Percentiles rank a stretch among this genome's conserved stretches.
These are phyloP conservation scores for Lepidochrysops patricia DNA, from an alignment of 2,888 invertebrate species.

Conservation along the genomic window DNA sequence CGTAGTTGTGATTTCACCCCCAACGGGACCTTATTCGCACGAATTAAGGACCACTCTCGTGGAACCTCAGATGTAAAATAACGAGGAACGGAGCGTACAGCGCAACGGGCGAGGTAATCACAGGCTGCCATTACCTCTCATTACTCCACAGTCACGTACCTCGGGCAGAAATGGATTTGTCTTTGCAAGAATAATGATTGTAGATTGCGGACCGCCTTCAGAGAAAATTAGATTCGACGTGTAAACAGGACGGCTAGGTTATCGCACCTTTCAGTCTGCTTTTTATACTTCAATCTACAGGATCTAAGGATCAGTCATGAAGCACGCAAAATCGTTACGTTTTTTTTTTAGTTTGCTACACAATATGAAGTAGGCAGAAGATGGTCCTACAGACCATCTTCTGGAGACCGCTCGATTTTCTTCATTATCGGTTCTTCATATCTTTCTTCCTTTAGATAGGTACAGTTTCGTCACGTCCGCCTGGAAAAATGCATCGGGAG, in stretches of 20 bases:
- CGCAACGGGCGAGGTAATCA: slow-evolving; percentile 52
- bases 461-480: too few species aligned
- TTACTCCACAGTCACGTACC: slow-evolving; percentile 69
- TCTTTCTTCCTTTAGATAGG: too few species aligned
- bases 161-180: slow-evolving; percentile 70
- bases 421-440: too few species aligned
- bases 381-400: too few species aligned
- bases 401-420: too few species aligned
- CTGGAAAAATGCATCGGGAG: too few species aligned
- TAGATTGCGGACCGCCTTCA: slow-evolving; percentile 67
- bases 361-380: too few species aligned
- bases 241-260: slow-evolving; percentile 49
- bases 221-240: slow-evolving; percentile 67
- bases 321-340: background rate
- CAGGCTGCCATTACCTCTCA: slow-evolving; percentile 62
- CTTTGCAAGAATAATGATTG: slow-evolving; percentile 72
- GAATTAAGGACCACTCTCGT: too few species aligned
- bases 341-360: background rate
- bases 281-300: background rate
- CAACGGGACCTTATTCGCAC: too few species aligned
- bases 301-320: background rate
- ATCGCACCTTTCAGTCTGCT: slow-evolving; percentile 9
- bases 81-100: too few species aligned
- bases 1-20: too few species aligned
- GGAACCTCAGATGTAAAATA: too few species aligned